Percentiles rank a stretch among this genome's conserved stretches.
Evolutionary conservation across 2,888 invertebrate species (phyloP).

Genomic region (Nebria brevicollis): DNA sequence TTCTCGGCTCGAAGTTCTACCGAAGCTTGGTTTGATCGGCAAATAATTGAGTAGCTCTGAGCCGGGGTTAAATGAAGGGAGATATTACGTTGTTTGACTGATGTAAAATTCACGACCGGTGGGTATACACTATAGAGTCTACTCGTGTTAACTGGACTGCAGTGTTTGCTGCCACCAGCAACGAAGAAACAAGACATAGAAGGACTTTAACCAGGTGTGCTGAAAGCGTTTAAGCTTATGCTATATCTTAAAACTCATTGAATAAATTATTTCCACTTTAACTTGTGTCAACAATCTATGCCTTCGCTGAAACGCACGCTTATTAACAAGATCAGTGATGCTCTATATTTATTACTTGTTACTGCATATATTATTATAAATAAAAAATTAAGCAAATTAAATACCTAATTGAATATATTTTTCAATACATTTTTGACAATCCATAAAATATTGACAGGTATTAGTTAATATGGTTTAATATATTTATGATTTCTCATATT

Average conservation of each 20-base stretch:
- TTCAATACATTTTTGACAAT: too few relatives aligned
- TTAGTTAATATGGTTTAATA: too few relatives aligned
- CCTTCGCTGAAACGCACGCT: not conserved
- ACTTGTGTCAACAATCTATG: not conserved
- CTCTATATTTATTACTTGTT: not conserved
- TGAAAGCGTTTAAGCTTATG: not conserved
- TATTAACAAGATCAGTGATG: not conserved
- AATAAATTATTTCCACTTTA: conserved; percentile 6
- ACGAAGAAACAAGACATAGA: not conserved
- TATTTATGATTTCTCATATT: too few relatives aligned
- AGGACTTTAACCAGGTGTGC: conserved; percentile 8
- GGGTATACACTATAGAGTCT: conserved; percentile 3
- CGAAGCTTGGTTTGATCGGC: conserved; percentile 49
- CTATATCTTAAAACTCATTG: not conserved
- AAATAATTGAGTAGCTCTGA: conserved; percentile 51
- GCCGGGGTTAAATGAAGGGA: conserved; percentile 51
- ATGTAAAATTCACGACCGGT: conserved; percentile 52
- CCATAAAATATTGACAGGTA: too few relatives aligned
- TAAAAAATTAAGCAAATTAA: too few relatives aligned
- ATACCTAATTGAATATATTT: too few relatives aligned
- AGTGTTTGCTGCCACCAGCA: not conserved
- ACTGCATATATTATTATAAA: not conserved
- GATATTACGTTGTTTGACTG: conserved; percentile 53
- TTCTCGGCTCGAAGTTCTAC: conserved; percentile 18
- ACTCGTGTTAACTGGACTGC: not conserved